Conservation (phyloP, 1,140 invertebrate species). For the Pseudomyrmex cubaensis region DNA sequence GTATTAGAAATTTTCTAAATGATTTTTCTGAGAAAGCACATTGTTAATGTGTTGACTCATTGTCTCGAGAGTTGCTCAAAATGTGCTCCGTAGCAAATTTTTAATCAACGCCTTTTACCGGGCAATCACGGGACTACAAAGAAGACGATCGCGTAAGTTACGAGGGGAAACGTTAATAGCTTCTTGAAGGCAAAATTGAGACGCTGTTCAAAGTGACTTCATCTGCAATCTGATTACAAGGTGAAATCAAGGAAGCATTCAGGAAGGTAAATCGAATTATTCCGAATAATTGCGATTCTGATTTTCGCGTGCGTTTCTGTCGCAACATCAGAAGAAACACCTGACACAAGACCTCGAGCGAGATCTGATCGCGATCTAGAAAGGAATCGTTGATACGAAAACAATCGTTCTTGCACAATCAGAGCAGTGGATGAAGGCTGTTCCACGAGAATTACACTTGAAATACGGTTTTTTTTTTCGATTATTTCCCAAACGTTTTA, state of each 20-base stretch:
- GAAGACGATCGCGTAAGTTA: background rate
- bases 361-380: conserved; percentile 29
- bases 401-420: conserved; percentile 14
- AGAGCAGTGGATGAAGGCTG: background rate
- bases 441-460: background rate
- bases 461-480: background rate
- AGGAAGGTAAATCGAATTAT: conserved; percentile 57
- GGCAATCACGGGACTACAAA: background rate
- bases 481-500: background rate
- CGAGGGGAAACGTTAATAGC: conserved; percentile 30
- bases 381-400: conserved; percentile 21
- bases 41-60: background rate
- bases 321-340: background rate
- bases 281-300: conserved; percentile 14
- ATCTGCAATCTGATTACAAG: conserved; percentile 61
- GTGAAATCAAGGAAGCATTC: conserved; percentile 69
- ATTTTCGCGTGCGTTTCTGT: conserved; percentile 3
- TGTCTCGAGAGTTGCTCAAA: background rate
- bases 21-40: too few relatives aligned
- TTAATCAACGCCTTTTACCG: conserved; percentile 14
- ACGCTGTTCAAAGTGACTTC: conserved; percentile 21
- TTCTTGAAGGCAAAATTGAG: conserved; percentile 47
- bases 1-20: too few relatives aligned
- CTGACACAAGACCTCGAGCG: background rate
- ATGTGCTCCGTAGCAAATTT: background rate